These are phyloP conservation scores for Sialis lutaria DNA, from an alignment of 2,888 invertebrate genomes.

Conservation along the genomic window DNA sequence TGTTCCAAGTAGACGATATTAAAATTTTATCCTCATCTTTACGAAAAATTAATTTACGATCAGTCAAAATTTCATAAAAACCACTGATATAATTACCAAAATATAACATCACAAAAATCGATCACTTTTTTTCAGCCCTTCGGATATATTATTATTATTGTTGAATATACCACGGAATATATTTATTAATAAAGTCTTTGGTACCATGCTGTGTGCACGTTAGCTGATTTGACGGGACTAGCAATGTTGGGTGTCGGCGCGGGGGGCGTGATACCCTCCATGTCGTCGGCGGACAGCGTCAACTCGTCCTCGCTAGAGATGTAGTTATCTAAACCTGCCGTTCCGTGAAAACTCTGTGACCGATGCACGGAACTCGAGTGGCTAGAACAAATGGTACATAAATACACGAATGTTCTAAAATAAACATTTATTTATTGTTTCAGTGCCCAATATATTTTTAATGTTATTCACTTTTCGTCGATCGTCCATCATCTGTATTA, in stretches of 20 bases:
- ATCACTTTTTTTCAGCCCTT: no score
- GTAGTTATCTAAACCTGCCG: slow-evolving; percentile 24
- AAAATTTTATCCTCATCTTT: no score
- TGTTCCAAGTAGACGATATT: no score
- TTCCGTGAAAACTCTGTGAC: slow-evolving; percentile 28
- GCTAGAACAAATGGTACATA: slow-evolving; percentile 10
- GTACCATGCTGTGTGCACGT: neutral
- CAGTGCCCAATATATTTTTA: neutral
- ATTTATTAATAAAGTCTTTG: neutral
- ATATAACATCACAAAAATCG: no score
- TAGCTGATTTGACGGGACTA: slow-evolving; percentile 2
- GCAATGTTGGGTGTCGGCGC: slow-evolving; percentile 24
- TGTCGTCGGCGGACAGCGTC: slow-evolving; percentile 25
- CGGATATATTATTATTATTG: no score
- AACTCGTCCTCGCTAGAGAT: slow-evolving; percentile 24
- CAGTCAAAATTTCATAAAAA: no score
- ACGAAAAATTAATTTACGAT: no score
- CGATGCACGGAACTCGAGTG: slow-evolving; percentile 27
- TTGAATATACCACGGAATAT: no score
- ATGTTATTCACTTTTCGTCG: no score
- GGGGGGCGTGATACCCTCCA: slow-evolving; percentile 26
- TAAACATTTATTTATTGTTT: neutral
- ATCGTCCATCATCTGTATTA: neutral
- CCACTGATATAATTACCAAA: no score
- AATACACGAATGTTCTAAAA: neutral